Evolutionary conservation across 2,888 invertebrate species (phyloP), one percentile per base, ranked within the genome.

Genomic region (Cheilosia vernalis): DNA sequence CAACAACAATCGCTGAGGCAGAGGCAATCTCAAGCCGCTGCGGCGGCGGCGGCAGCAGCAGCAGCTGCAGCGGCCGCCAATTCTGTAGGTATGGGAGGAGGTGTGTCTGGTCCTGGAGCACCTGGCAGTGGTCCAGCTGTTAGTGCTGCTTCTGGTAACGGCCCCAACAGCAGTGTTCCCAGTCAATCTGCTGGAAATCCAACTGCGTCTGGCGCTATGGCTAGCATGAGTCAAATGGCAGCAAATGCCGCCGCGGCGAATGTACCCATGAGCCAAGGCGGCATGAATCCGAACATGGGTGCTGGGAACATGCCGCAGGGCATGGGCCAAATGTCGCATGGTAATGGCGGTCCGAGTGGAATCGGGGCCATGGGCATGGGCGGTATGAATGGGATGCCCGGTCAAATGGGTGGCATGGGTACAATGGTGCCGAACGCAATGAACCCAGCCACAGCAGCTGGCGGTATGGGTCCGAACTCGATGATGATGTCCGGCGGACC

Each of bases 41-140:
- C 89, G 13, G 89, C 91, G 10, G 92, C 92, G 10, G 92, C 92
- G 10, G 90, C 91, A 19, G 91, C 92, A 66, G 92, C 92, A 21
- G 90, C 91, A 40, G 91, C 91, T 61, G 90, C 91, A 42, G 90
- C 92, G 24, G 91, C 91, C 7, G 92, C 92, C 83, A 90, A 91
- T 88, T 90, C 89, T 15, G 89, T 89, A 61, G 90, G 89, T 3
- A 86, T 89, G 60, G 88, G 88, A 72, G 88, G 88, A 70, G 88
- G 86, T 66, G 87, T 88, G 19, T 77, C 87, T 56, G 86, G 83
- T 49, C 66, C 87, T 30, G 87, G 87, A 33, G 80, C 89, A 87
- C 77, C 88, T 88, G 80, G 89, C 83, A 88, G 88, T 87, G 79
- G 88, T 81, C 87, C 89, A 79, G 61, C 78, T 24, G 76, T 85